These are phyloP conservation scores for Gymnocheta viridis DNA, from an alignment of 2,888 invertebrate species.

Conservation along the genomic window DNA sequence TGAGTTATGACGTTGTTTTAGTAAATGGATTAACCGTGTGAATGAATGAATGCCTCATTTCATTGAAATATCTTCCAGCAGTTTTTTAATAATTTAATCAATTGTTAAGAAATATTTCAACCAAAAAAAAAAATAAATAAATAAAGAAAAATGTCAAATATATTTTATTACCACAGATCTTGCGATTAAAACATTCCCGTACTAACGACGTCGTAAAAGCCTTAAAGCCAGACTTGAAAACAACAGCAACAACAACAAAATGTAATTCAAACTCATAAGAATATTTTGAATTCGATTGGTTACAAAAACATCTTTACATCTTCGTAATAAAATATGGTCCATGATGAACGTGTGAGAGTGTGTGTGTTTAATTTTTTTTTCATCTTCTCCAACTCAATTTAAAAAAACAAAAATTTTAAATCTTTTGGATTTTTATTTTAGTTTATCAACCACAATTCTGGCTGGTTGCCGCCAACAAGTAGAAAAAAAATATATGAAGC, in stretches of 20 bases:
- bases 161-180: conserved; percentile 49
- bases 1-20: no score
- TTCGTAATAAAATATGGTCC: conserved; percentile 39
- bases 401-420: conserved; percentile 33
- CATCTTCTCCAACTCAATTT: conserved; percentile 14
- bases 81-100: conserved; percentile 3
- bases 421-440: not conserved
- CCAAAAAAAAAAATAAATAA: no score
- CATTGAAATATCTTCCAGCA: not conserved
- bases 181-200: conserved; percentile 38
- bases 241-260: not conserved
- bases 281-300: conserved; percentile 41
- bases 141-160: conserved; percentile 30
- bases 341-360: conserved; percentile 21
- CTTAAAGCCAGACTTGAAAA: not conserved
- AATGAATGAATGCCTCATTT: conserved; percentile 14
- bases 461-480: conserved; percentile 37
- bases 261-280: conserved; percentile 8
- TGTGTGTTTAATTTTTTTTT: not conserved
- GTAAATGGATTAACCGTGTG: not conserved
- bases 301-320: conserved; percentile 25
- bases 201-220: conserved; percentile 17
- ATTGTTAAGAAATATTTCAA: no score
- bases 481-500: not conserved
- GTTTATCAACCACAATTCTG: conserved; percentile 34